A percentile compares a stretch with the other conserved stretches of the same genome.
Evolutionary conservation across 2,888 invertebrate genomes (phyloP).

Genomic region (Pterostichus niger): DNA sequence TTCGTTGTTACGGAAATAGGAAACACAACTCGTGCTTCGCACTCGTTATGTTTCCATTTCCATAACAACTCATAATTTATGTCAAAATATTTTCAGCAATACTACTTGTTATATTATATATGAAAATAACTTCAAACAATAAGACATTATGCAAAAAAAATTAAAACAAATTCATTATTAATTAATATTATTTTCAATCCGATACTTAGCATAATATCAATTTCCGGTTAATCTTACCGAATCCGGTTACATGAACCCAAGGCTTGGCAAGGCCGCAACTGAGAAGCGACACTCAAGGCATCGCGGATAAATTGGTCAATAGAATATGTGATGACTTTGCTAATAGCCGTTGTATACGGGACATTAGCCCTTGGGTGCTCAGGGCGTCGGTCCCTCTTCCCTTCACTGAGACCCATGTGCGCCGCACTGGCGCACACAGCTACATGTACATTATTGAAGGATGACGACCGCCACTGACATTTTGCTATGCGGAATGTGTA

Average conservation of each 20-base stretch:
- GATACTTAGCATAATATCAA: not conserved
- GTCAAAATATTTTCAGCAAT: no score
- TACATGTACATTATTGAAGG: slow-evolving; percentile 47
- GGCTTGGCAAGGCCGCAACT: slow-evolving; percentile 16
- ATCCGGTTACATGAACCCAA: slow-evolving; percentile 4
- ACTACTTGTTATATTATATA: no score
- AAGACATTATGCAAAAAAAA: no score
- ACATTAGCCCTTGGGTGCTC: slow-evolving; percentile 31
- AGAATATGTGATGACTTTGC: slow-evolving; percentile 65
- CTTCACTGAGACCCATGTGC: slow-evolving; percentile 45
- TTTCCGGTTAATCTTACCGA: slow-evolving; percentile 19
- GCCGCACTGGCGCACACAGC: slow-evolving; percentile 11
- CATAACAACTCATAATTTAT: no score
- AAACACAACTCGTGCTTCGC: no score
- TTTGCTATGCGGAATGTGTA: no score
- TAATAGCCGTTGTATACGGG: slow-evolving; percentile 54
- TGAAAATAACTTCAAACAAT: no score
- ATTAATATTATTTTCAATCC: not conserved
- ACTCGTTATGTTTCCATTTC: no score
- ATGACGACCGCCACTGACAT: slow-evolving; percentile 9
- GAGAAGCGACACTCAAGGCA: slow-evolving; percentile 43
- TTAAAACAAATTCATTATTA: not conserved
- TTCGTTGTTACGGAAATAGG: no score
- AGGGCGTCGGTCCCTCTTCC: not conserved
- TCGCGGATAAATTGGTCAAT: slow-evolving; percentile 59